Conservation (phyloP, 1,140 invertebrate species). For the Harlomillsia oculata region DNA sequence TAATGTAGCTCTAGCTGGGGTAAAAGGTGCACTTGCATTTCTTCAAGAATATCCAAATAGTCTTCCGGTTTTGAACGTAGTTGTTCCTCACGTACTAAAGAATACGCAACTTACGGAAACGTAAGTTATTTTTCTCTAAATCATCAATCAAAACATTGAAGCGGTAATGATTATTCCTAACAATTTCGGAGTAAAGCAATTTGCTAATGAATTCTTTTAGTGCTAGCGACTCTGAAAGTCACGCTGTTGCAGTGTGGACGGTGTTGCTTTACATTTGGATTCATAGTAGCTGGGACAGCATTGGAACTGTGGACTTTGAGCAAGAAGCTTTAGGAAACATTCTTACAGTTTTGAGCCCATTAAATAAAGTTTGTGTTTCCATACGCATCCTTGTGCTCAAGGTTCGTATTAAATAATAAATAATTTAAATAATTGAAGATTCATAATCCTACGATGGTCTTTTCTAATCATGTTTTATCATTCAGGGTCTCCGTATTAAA, state of each 20-base stretch:
- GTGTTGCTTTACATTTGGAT: constrained; percentile 31
- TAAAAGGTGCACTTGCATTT: constrained; percentile 25
- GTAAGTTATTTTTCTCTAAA: constrained; percentile 6
- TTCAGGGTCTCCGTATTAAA: constrained; percentile 17
- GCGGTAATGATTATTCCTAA: background rate
- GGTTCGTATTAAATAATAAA: constrained; percentile 7
- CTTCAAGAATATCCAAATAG: constrained; percentile 26
- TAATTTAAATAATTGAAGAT: constrained; percentile 8
- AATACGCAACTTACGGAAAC: constrained; percentile 28
- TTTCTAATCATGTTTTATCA: background rate
- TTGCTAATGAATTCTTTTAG: constrained; percentile 7
- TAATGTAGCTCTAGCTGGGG: constrained; percentile 21
- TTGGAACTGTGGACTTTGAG: constrained; percentile 21
- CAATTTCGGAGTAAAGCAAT: background rate
- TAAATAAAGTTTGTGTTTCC: constrained; percentile 33
- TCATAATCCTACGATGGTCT: background rate
- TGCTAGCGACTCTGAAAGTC: constrained; percentile 19
- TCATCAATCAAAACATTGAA: background rate
- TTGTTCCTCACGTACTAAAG: constrained; percentile 23
- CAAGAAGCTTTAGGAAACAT: constrained; percentile 29
- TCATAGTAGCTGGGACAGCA: constrained; percentile 15
- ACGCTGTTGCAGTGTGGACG: constrained; percentile 21
- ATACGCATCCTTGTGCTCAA: constrained; percentile 28
- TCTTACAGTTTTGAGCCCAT: constrained; percentile 29
- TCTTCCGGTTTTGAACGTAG: constrained; percentile 20